Percentiles rank a stretch among this genome's conserved stretches.
Conservation (phyloP, 2,888 invertebrate genomes). For the Bruchidius siliquastri region DNA sequence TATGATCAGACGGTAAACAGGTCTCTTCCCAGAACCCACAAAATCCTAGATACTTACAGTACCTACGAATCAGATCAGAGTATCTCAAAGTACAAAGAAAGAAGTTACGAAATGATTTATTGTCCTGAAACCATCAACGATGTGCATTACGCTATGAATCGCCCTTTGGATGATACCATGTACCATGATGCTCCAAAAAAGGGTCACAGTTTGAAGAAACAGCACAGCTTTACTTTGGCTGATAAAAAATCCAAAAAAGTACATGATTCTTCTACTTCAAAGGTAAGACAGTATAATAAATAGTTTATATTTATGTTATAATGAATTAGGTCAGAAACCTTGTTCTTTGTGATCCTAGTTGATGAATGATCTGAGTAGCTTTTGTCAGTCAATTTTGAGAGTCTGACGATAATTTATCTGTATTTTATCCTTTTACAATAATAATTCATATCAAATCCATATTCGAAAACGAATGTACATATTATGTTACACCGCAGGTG, state of each 20-base stretch:
- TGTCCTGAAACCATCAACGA: constrained; percentile 42
- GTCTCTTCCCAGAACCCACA: constrained; percentile 42
- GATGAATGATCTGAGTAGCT: too few species aligned
- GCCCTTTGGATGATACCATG: constrained; percentile 35
- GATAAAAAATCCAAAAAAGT: constrained; percentile 47
- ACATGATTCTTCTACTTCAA: constrained; percentile 31
- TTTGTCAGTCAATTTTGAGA: too few species aligned
- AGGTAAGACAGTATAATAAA: constrained; percentile 11
- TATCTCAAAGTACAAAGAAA: constrained; percentile 16
- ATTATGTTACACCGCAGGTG: background rate
- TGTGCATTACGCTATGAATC: constrained; percentile 43
- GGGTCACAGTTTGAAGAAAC: constrained; percentile 35
- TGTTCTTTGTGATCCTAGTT: too few species aligned
- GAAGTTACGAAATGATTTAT: constrained; percentile 44
- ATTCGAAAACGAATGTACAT: too few species aligned
- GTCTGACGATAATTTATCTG: too few species aligned
- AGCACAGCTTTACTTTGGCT: constrained; percentile 37
- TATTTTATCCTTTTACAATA: too few species aligned
- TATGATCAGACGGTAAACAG: constrained; percentile 37
- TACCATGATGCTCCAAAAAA: constrained; percentile 33
- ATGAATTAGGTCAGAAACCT: too few species aligned
- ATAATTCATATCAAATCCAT: too few species aligned
- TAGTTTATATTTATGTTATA: constrained; percentile 6
- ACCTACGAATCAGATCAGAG: background rate
- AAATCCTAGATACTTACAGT: constrained; percentile 28